A percentile compares a stretch with the other conserved stretches of the same genome.
These are phyloP conservation scores for Phortica magna DNA, from an alignment of 2,888 invertebrate genomes.

Conservation along the genomic window DNA sequence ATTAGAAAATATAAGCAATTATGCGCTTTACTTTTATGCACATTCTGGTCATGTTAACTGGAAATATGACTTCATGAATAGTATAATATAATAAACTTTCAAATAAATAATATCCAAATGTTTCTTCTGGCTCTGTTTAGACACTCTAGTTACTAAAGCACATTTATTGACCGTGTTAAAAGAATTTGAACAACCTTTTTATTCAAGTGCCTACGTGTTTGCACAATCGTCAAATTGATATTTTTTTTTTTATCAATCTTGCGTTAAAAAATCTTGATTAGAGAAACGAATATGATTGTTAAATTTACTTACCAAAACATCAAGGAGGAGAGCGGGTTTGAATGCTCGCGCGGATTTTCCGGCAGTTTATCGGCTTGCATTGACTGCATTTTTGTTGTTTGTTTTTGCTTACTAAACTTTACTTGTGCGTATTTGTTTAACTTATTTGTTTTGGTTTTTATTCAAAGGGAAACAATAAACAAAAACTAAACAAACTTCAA, in stretches of 20 bases:
- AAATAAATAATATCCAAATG: no score
- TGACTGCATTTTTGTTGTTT: conserved; percentile 74
- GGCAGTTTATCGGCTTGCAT: conserved; percentile 77
- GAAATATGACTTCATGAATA: no score
- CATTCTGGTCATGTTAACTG: no score
- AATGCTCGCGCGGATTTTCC: conserved; percentile 81
- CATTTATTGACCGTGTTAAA: no score
- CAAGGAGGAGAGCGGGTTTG: conserved; percentile 82
- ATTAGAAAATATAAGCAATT: no score
- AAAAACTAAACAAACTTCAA: not conserved
- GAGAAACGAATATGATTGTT: not conserved
- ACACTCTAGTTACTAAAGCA: no score
- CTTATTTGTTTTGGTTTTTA: conserved; percentile 1
- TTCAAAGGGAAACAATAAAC: not conserved
- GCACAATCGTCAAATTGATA: not conserved
- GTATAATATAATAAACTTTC: no score
- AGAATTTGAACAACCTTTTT: no score
- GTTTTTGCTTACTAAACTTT: not conserved
- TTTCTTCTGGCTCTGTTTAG: no score
- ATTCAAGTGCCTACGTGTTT: no score
- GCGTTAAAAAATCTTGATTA: not conserved
- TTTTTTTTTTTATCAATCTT: not conserved
- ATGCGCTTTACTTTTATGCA: no score
- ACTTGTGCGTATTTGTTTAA: not conserved
- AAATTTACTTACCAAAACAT: conserved; percentile 79